These are phyloP conservation scores for Stenodema calcarata DNA, from an alignment of 2,888 invertebrate species.

Conservation along the genomic window DNA sequence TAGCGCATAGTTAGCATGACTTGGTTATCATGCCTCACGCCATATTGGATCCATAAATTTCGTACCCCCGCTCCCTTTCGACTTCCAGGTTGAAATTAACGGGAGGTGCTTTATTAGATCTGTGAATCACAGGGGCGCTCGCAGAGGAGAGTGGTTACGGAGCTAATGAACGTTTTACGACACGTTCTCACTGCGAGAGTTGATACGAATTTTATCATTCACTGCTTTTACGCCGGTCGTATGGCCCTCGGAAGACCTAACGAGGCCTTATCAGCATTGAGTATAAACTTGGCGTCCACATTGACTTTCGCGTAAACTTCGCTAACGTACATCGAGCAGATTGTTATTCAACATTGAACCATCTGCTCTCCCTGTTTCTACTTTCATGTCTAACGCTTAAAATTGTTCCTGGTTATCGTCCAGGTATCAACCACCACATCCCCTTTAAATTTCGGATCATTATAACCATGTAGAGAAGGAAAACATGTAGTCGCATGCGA, in stretches of 20 bases:
- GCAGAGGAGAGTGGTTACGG: not conserved
- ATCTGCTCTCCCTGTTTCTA: too few species aligned
- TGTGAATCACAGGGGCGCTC: conserved; percentile 8
- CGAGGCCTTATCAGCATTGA: not conserved
- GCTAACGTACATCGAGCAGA: too few species aligned
- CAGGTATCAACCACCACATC: too few species aligned
- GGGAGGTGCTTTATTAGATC: conserved; percentile 27
- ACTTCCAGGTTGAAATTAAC: conserved; percentile 21
- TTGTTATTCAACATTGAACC: too few species aligned
- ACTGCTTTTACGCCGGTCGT: not conserved
- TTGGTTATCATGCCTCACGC: conserved; percentile 9
- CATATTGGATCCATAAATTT: conserved; percentile 7
- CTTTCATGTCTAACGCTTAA: too few species aligned
- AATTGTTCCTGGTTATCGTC: too few species aligned
- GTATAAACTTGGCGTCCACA: not conserved
- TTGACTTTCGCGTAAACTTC: too few species aligned
- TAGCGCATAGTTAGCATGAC: not conserved
- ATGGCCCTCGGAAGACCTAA: not conserved
- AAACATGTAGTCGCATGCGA: too few species aligned
- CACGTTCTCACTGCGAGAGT: not conserved
- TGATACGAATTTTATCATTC: not conserved
- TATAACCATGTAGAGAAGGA: too few species aligned
- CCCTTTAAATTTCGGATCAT: too few species aligned
- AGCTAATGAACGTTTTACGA: conserved; percentile 21
- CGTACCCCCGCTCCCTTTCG: not conserved